A percentile compares a stretch with the other conserved stretches of the same genome.
Evolutionary conservation across 2,797 vertebrate genomes (phyloP).

Genomic region (Pempheris klunzingeri): DNA sequence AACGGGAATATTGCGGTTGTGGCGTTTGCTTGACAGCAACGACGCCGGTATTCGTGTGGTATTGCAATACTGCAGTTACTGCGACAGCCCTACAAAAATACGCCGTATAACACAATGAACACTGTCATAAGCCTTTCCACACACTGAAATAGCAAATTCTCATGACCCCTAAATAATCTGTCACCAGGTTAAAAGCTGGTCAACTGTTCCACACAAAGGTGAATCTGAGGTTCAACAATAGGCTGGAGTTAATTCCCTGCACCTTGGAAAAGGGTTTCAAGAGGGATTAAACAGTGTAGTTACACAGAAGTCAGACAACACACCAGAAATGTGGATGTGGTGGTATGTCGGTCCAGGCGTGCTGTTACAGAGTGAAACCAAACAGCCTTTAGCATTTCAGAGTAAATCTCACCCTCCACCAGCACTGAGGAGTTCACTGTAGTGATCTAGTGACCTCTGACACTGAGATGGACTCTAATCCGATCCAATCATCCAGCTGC

Average conservation of each 20-base stretch:
- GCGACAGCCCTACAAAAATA: neutral
- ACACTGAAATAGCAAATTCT: neutral
- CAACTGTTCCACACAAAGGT: slow-evolving; percentile 14
- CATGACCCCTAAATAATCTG: neutral
- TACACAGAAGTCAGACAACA: slow-evolving; percentile 3
- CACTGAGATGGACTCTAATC: slow-evolving; percentile 50
- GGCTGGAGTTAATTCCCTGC: slow-evolving; percentile 10
- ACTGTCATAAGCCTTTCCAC: neutral
- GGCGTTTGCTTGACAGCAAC: too few relatives aligned
- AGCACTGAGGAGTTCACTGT: slow-evolving; percentile 44
- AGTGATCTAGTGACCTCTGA: slow-evolving; percentile 58
- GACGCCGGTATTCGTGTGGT: too few relatives aligned
- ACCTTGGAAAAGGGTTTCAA: slow-evolving; percentile 8
- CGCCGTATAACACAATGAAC: neutral
- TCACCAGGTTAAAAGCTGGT: slow-evolving; percentile 19
- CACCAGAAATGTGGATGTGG: neutral
- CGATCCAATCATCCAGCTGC: slow-evolving; percentile 39
- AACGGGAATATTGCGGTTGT: too few relatives aligned
- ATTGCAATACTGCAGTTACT: too few relatives aligned
- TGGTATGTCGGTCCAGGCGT: neutral
- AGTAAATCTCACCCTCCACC: slow-evolving; percentile 37
- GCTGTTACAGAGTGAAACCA: slow-evolving; percentile 15
- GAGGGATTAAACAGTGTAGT: slow-evolving; percentile 14
- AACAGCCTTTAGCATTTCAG: slow-evolving; percentile 47
- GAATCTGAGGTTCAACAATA: slow-evolving; percentile 12